These are phyloP conservation scores for Drosophila ficusphila DNA, from an alignment of 1,140 invertebrate genomes.

Conservation along the genomic window DNA sequence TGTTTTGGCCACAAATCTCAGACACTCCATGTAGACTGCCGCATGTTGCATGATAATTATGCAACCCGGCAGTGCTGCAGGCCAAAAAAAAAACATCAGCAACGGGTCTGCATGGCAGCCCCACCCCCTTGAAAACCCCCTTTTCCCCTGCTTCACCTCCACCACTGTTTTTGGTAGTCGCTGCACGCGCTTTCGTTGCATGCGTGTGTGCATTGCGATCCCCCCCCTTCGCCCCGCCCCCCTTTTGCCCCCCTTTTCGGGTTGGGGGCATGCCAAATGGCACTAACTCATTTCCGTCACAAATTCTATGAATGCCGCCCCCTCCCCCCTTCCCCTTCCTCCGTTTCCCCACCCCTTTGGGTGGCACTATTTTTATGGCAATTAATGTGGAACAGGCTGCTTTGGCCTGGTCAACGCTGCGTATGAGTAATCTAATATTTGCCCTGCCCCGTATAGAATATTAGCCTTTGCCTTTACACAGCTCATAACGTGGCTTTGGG, in stretches of 20 bases:
- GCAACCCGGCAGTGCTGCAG: constrained; percentile 60
- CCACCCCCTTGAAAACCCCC: background rate
- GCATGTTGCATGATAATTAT: constrained; percentile 78
- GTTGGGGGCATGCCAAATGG: constrained; percentile 52
- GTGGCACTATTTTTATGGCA: constrained; percentile 66
- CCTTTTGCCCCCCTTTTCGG: background rate
- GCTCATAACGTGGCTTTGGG: constrained; percentile 24
- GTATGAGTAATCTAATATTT: constrained; percentile 64
- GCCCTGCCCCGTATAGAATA: constrained; percentile 13
- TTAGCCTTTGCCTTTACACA: constrained; percentile 6
- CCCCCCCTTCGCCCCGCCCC: background rate
- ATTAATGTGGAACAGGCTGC: constrained; percentile 68
- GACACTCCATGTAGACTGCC: constrained; percentile 43
- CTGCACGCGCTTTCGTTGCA: constrained; percentile 54
- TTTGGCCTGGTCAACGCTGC: constrained; percentile 37
- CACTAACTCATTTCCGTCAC: constrained; percentile 78
- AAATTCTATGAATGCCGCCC: constrained; percentile 67
- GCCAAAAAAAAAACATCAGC: constrained; percentile 42
- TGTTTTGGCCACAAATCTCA: constrained; percentile 71
- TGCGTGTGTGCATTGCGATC: constrained; percentile 30
- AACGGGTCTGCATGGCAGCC: constrained; percentile 4
- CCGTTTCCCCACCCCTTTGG: no score
- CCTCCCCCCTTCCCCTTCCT: background rate
- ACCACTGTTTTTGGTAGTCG: constrained; percentile 31
- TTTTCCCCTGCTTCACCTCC: background rate